Base-by-base conservation (phyloP, 2,113 vertebrate species). In the Peucedramus taeniatus region DNA sequence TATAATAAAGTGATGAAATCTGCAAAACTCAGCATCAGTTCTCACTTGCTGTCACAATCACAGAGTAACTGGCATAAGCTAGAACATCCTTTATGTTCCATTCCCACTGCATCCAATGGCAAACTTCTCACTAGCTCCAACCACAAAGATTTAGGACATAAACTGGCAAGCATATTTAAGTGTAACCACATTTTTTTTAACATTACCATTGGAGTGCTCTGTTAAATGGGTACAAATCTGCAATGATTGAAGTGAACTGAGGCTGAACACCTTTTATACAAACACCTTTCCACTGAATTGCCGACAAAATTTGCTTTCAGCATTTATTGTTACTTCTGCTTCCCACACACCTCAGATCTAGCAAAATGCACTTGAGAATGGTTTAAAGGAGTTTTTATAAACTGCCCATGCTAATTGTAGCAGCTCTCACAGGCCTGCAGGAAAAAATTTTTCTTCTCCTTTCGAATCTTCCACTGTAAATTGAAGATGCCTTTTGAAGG, bases 331-430 rank as follows among this genome's bases (percentile, higher is more conserved):
- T 92, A 79, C 70, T 75, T 69, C 80, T 78, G 83, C 91, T 89
- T 93, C 82, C 85, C 94, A 96, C 87, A 71, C 68, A 53, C 44
- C 60, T 89, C 89, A 56, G 57, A 89, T 91, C 69, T 54, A 64
- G 45, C 87, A 94, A 87, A 93, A 94, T 47, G 61, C 35, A 54
- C 56, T 28, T 89, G 65, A 94, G 61, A 90, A 81, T 90, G 61
- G 65, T 94, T 96, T 89, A 94, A 94, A 93, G 45, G 40, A 19
- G 13, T 59, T 87, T 91, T 94, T 89, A 64, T 69, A 65, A 87
- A 66, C 59, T 84, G 65, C 51, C 83, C 90, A 54, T 83, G 78
- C 56, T 92, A 95, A 94, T 30, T 65, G 82, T 65, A 79, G 78
- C 76, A 90, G 83, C 49, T 70, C 65, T 42, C 57, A 72, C 6